Conservation (phyloP, 1,140 invertebrate species). For the Sinella curviseta region DNA sequence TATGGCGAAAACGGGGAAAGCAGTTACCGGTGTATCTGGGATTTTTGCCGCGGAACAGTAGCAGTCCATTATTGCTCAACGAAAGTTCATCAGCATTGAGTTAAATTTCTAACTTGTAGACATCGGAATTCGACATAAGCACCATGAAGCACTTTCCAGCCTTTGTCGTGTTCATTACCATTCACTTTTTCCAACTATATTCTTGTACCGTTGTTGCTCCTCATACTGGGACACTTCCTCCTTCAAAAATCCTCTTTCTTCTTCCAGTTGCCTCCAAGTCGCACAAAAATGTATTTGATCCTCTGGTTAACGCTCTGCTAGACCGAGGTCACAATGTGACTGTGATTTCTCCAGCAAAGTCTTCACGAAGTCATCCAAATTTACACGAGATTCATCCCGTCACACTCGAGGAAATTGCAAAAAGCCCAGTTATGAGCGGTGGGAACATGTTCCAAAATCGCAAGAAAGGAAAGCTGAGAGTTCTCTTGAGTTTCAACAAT, state of each 20-base stretch:
- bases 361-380: background rate
- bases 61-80: too few relatives aligned
- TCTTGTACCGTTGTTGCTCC: background rate
- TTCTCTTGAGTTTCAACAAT: background rate
- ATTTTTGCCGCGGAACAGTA: too few relatives aligned
- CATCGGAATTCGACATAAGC: too few relatives aligned
- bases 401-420: background rate
- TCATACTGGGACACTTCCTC: background rate
- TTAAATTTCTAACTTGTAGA: too few relatives aligned
- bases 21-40: too few relatives aligned
- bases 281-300: slow-evolving; percentile 49
- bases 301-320: slow-evolving; percentile 46
- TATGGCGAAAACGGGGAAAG: too few relatives aligned
- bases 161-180: too few relatives aligned
- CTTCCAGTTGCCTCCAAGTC: slow-evolving; percentile 50
- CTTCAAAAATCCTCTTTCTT: slow-evolving; percentile 52
- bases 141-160: too few relatives aligned
- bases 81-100: too few relatives aligned
- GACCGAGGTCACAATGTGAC: slow-evolving; percentile 56
- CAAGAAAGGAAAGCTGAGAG: background rate
- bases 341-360: slow-evolving; percentile 51
- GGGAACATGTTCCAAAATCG: background rate
- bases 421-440: background rate
- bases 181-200: too few relatives aligned
- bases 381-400: background rate